Base-by-base conservation (phyloP, 2,888 invertebrate species). In the Torymus aiolomorphi region DNA sequence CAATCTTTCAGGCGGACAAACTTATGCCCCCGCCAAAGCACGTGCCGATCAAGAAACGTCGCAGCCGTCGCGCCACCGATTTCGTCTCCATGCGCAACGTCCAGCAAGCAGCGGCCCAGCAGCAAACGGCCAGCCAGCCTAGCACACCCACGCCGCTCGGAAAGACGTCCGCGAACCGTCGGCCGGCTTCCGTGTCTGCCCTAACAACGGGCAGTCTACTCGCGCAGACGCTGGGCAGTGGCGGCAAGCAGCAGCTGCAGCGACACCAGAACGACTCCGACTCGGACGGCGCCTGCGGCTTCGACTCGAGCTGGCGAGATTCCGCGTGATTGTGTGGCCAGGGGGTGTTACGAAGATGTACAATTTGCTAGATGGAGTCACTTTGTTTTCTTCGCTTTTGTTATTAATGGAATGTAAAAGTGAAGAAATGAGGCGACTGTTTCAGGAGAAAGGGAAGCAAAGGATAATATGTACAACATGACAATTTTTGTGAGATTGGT, bases 231-330 rank as follows among this genome's bases (percentile, higher is more conserved):
- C 24, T 66, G 3, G 10, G 11, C 11, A 71, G 72, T 69, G 76
- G 42, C 42, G 8, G 42, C 8, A 42, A 54, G 14, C 57, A 20
- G n/a, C 49, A 42, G 12, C 20, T 42, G 5, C 71, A 42, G 24
- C 24, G 80, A 51, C 76, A 81, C 20, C 91, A 91, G 83, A 92
- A 93, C 16, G 96, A 96, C 87, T 96, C 96, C 0, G 97, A 97
- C 89, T 97, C 97, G 0, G 97, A 97, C 88, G 94, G 95, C 0
- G 97, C 96, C 0, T 96, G 95, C 84, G 97, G 97, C 0, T 97
- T 97, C 89, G 97, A 94, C 86, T 93, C 94, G 0, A 93, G 94
- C 77, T 96, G 95, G 95, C 93, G 89, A 51, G 90, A 88, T 51
- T 89, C 89, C 3, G 74, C 76, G n/a, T 80, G 57, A 77, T 1